Conservation (phyloP, 2,888 invertebrate species). For the Macrophya alboannulata region DNA sequence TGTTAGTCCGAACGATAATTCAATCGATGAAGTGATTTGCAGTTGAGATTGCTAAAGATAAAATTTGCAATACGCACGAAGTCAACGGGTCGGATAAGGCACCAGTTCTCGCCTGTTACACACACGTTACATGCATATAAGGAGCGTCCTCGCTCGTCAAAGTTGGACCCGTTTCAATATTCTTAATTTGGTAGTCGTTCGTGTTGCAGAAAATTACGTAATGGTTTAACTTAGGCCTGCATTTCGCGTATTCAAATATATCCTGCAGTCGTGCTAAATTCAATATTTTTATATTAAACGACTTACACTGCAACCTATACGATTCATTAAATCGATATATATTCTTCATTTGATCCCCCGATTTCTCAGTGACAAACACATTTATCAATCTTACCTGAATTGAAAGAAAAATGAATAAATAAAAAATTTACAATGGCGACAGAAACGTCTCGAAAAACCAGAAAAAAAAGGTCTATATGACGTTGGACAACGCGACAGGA, state of each 20-base stretch:
- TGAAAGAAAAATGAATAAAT: too few species aligned
- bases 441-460: background rate
- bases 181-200: conserved; percentile 21
- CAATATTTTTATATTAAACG: background rate
- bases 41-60: conserved; percentile 9
- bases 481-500: background rate
- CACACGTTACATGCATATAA: conserved; percentile 36
- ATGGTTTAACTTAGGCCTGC: conserved; percentile 2
- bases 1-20: background rate
- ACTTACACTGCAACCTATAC: background rate
- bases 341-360: background rate
- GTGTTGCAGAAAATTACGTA: conserved; percentile 26
- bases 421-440: background rate
- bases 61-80: background rate
- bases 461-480: background rate
- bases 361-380: background rate
- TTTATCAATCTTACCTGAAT: background rate
- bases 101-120: background rate
- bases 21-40: conserved; percentile 1
- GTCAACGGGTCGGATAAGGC: background rate
- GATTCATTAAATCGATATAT: background rate
- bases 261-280: background rate
- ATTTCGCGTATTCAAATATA: background rate
- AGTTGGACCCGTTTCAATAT: conserved; percentile 35
- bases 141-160: conserved; percentile 33